These are phyloP conservation scores for Rhyacophila brunnea DNA, from an alignment of 1,140 invertebrate species.

Conservation along the genomic window DNA sequence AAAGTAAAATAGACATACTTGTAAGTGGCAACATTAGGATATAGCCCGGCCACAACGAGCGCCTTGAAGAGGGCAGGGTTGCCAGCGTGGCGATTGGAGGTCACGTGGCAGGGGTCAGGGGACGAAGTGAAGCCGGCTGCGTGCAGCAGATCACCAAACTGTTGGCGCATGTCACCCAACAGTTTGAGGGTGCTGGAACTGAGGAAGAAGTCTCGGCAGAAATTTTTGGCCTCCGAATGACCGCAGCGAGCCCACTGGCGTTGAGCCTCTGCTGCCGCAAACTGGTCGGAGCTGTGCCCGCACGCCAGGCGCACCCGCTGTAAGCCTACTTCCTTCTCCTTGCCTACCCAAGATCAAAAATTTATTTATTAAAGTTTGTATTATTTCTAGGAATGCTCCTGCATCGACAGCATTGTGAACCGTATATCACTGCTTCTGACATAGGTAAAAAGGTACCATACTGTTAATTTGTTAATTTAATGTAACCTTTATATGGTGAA, in stretches of 20 bases:
- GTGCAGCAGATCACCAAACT: slow-evolving; percentile 72
- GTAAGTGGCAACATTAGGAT: slow-evolving; percentile 78
- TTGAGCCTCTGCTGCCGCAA: slow-evolving; percentile 75
- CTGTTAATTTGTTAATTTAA: too few relatives aligned
- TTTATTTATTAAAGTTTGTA: too few relatives aligned
- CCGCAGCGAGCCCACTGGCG: slow-evolving; percentile 61
- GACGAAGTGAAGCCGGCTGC: slow-evolving; percentile 72
- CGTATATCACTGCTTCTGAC: too few relatives aligned
- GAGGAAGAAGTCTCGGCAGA: slow-evolving; percentile 75
- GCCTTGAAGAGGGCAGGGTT: slow-evolving; percentile 79
- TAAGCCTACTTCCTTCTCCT: slow-evolving; percentile 67
- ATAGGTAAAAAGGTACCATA: too few relatives aligned
- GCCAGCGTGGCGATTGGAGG: slow-evolving; percentile 72
- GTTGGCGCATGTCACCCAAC: slow-evolving; percentile 76
- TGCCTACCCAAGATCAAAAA: too few relatives aligned
- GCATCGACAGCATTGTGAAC: too few relatives aligned
- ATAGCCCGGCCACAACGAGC: slow-evolving; percentile 82
- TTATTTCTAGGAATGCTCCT: too few relatives aligned
- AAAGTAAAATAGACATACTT: slow-evolving; percentile 31
- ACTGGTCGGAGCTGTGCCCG: slow-evolving; percentile 76
- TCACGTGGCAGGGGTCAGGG: slow-evolving; percentile 53
- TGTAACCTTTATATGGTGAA: too few relatives aligned
- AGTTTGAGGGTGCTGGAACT: slow-evolving; percentile 67
- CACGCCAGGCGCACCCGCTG: slow-evolving; percentile 63
- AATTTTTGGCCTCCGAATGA: slow-evolving; percentile 51